Evolutionary conservation across 2,113 vertebrate species (phyloP).

Genomic region (Melanotaenia duboulayi): DNA sequence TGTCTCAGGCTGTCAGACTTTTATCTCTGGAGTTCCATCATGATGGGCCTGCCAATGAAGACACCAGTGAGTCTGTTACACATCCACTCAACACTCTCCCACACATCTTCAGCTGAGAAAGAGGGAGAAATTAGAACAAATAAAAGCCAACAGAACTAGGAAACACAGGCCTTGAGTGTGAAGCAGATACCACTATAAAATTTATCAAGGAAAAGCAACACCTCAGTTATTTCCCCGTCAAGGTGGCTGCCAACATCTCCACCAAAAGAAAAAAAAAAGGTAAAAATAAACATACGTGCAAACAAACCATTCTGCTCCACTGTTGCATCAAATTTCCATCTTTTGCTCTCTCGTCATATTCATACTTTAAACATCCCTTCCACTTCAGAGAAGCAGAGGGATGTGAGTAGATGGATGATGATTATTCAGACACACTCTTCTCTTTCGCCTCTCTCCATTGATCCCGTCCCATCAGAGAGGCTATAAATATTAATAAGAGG

Average conservation of each 20-base stretch:
- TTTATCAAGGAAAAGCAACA: not conserved
- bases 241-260: not conserved
- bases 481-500: constrained; percentile 81
- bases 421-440: constrained; percentile 78
- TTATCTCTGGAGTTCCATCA: constrained; percentile 63
- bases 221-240: no score
- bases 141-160: constrained; percentile 45
- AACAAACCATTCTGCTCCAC: constrained; percentile 32
- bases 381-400: constrained; percentile 65
- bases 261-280: not conserved
- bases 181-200: constrained; percentile 37
- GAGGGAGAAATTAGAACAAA: constrained; percentile 35
- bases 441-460: constrained; percentile 74
- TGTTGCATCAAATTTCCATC: constrained; percentile 48
- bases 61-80: constrained; percentile 51
- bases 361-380: constrained; percentile 60
- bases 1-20: constrained; percentile 63
- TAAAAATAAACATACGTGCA: constrained; percentile 2
- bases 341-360: constrained; percentile 26
- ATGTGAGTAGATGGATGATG: constrained; percentile 71
- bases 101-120: constrained; percentile 51
- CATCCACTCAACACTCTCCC: constrained; percentile 46
- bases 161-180: not conserved
- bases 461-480: constrained; percentile 77
- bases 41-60: constrained; percentile 67